phyloP scores from a whole-genome alignment of 2,888 invertebrate genomes.

The Sicus ferrugineus region DNA sequence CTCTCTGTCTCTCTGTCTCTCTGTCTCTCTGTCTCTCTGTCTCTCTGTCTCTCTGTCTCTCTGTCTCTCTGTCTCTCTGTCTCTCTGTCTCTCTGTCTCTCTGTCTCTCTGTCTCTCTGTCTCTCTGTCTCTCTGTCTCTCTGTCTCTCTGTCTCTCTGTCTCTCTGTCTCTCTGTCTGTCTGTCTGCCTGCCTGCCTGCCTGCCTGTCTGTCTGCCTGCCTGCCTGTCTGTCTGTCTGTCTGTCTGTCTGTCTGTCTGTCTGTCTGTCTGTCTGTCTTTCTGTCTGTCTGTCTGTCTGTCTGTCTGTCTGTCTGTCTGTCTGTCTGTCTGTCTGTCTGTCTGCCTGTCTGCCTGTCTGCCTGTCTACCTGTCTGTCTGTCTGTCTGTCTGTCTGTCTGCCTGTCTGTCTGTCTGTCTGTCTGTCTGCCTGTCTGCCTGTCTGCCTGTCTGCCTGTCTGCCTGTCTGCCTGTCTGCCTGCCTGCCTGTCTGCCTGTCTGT shows the following conservation, averaged over 20 bases:
- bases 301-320: slow-evolving; percentile 13
- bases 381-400: no score
- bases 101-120: slow-evolving; percentile 8
- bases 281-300: slow-evolving; percentile 12
- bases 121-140: slow-evolving; percentile 2
- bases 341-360: no score
- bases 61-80: slow-evolving; percentile 8
- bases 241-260: slow-evolving; percentile 9
- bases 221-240: no score
- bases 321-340: slow-evolving; percentile 11
- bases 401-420: no score
- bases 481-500: no score
- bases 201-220: no score
- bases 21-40: slow-evolving; percentile 11
- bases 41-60: slow-evolving; percentile 2
- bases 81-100: slow-evolving; percentile 2
- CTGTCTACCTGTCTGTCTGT: no score
- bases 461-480: no score
- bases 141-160: slow-evolving; percentile 8
- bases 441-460: slow-evolving; percentile 15
- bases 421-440: slow-evolving; percentile 14
- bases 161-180: slow-evolving; percentile 1
- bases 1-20: slow-evolving; percentile 9
- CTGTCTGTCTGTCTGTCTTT: no score
- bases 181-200: no score